Percentiles rank a stretch among this genome's conserved stretches.
phyloP scores from a whole-genome alignment of 2,888 invertebrate genomes.

The Latrodectus hesperus region DNA sequence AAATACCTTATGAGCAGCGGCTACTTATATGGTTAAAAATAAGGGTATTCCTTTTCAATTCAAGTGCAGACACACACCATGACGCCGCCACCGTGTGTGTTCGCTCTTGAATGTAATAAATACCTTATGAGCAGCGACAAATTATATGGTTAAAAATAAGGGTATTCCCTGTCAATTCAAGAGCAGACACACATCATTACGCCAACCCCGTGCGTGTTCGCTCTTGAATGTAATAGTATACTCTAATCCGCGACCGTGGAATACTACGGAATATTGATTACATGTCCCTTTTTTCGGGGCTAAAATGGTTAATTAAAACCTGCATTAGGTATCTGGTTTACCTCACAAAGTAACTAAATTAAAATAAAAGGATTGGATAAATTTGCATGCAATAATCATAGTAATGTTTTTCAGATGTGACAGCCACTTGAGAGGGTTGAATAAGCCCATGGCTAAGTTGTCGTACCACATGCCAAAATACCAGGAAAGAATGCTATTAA shows the following conservation, averaged over 20 bases:
- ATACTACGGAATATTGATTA: neutral
- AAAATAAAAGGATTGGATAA: neutral
- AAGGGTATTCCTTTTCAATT: neutral
- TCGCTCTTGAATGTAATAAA: neutral
- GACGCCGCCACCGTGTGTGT: neutral
- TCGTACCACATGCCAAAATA: neutral
- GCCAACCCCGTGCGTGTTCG: neutral
- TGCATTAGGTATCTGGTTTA: too few species aligned
- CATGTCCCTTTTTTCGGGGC: too few species aligned
- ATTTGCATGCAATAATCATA: neutral
- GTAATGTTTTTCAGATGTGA: neutral
- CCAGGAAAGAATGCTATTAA: neutral
- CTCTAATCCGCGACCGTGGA: neutral
- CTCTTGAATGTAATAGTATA: conserved; percentile 1
- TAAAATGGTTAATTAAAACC: too few species aligned
- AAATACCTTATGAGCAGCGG: neutral
- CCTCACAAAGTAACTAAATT: neutral
- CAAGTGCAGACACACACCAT: too few species aligned
- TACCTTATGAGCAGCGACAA: neutral
- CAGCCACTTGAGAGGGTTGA: neutral
- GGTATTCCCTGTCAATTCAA: neutral
- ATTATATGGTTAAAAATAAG: neutral
- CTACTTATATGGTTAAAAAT: neutral
- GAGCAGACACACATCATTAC: too few species aligned
- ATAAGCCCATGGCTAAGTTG: neutral